These are phyloP conservation scores for Oncorhynchus nerka DNA, from an alignment of 2,113 vertebrate genomes.

Conservation along the genomic window DNA sequence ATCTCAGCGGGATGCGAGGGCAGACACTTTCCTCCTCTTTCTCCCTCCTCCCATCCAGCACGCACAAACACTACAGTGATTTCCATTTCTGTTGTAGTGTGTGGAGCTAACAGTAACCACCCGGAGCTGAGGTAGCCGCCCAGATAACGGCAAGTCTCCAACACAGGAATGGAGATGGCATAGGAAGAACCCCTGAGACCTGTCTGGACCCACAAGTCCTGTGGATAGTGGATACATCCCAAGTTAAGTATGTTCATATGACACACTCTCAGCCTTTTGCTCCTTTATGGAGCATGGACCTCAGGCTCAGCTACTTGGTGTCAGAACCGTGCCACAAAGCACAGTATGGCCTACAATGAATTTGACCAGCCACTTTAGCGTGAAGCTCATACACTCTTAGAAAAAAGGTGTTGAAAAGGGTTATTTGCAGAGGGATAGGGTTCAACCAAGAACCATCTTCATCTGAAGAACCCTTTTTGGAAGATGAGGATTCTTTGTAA, in stretches of 20 bases:
- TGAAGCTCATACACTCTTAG: too few relatives aligned
- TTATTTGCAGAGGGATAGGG: too few relatives aligned
- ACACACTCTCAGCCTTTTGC: background rate
- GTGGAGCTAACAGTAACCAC: constrained; percentile 60
- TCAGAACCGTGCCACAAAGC: too few relatives aligned
- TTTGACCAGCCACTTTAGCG: too few relatives aligned
- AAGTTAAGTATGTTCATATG: background rate
- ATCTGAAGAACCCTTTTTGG: too few relatives aligned
- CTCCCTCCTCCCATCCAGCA: constrained; percentile 41
- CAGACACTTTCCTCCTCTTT: constrained; percentile 64
- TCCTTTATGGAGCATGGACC: too few relatives aligned
- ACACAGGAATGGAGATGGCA: constrained; percentile 59
- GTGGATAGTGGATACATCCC: constrained; percentile 54
- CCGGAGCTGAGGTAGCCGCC: constrained; percentile 62
- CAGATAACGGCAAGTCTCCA: constrained; percentile 54
- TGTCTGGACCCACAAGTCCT: constrained; percentile 53
- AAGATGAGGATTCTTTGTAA: too few relatives aligned
- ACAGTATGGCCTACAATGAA: too few relatives aligned
- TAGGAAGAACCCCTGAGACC: constrained; percentile 56
- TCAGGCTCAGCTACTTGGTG: too few relatives aligned
- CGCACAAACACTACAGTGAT: constrained; percentile 43
- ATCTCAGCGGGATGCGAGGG: constrained; percentile 72
- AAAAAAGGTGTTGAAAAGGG: too few relatives aligned
- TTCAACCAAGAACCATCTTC: too few relatives aligned
- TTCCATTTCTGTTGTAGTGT: constrained; percentile 68